Conservation (phyloP, 1,140 invertebrate species). For the Aricia agestis region DNA sequence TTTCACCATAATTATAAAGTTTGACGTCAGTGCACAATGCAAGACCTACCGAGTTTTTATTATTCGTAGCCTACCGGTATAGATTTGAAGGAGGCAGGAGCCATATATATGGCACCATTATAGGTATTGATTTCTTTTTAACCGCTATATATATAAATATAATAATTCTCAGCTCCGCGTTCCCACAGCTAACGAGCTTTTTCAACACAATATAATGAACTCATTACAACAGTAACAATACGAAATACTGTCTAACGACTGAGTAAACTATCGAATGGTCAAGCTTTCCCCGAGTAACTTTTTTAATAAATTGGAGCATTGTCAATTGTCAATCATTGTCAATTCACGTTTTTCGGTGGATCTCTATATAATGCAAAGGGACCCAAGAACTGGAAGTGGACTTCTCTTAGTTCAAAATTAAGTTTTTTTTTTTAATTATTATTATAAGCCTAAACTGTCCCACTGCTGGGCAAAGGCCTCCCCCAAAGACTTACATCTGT, state of each 20-base stretch:
- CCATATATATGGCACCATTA: neutral
- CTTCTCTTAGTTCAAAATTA: too few species aligned
- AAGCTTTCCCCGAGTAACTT: neutral
- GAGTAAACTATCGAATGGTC: neutral
- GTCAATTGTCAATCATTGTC: too few species aligned
- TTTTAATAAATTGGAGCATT: too few species aligned
- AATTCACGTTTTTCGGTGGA: too few species aligned
- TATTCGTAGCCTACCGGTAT: too few species aligned
- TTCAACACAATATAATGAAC: neutral
- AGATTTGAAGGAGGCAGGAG: neutral
- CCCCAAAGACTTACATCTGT: too few species aligned
- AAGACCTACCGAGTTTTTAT: neutral
- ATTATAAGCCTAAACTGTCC: too few species aligned
- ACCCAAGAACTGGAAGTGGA: too few species aligned
- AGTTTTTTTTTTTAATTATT: too few species aligned
- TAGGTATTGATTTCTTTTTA: conserved; percentile 1
- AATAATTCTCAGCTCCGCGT: neutral
- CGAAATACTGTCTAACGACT: neutral
- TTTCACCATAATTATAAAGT: neutral
- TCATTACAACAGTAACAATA: neutral
- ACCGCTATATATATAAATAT: neutral
- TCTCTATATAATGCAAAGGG: too few species aligned
- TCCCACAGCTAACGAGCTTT: neutral
- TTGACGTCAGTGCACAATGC: neutral
- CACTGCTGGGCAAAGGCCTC: too few species aligned